Base-by-base conservation (phyloP, 2,888 invertebrate genomes). In the Amiota mariae region DNA sequence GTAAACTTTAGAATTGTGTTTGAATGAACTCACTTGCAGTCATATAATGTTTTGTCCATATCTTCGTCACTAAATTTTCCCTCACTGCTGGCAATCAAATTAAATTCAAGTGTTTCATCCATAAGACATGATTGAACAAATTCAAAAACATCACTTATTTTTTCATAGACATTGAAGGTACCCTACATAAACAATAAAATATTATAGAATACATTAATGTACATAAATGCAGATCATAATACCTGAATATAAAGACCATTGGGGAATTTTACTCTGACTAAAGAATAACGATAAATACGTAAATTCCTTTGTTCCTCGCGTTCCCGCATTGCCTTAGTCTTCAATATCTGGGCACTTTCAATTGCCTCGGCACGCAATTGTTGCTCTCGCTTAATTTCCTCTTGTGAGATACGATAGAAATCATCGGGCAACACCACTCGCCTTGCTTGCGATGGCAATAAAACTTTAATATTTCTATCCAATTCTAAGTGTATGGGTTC, bases 251-350 rank as follows among this genome's bases (percentile, higher is more conserved):
- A 92, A 79, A 96, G 92, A 0, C 95, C 95, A 90, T 97, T 96
- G 0, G 98, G 98, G 88, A 98, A 97, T 71, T 96, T 92, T 54
- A 98, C 91, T 80, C 98, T 91, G 73, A 98, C 94, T 68, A 98
- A 91, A 2, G 96, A 93, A 88, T 95, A 98, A 87, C 94, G 94
- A 88, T 97, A 97, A 89, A 94, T 94, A 72, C 95, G 92, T 88
- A 95, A 92, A 85, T 95, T 95, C 70, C 95, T 91, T 75, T 94
- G 90, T 85, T 96, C 96, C 76, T 98, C 97, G 78, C 95, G 95
- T 86, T 98, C 97, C 24, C 98, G 91, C 97, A 98, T 98, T 2
- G 97, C 97, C 89, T 97, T 97, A 0, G 98, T 98, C 82, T 97
- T 92, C 9, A 99, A 91, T 91, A 96, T 94, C 87, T 96, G 93